Evolutionary conservation across 1,140 invertebrate genomes (phyloP), one percentile per base, ranked within the genome.

Genomic region (Cylas formicarius): DNA sequence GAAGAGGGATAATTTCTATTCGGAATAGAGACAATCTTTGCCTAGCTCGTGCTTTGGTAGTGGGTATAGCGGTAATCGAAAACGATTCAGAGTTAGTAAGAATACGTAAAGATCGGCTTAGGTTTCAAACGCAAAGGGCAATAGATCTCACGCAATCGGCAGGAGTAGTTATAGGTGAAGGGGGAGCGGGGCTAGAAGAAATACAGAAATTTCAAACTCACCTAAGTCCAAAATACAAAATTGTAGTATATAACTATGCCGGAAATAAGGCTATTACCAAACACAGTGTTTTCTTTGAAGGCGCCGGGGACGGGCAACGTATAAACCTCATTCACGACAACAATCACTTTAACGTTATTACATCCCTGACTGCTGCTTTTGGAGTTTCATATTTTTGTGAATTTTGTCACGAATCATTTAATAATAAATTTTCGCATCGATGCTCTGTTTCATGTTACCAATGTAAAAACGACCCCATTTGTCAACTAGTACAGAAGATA

Each of bases 11-110:
- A n/a, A 11, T 48, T 16, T 4, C 7, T n/a, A 29, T 48, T n/a
- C 23, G 29, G 7, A 48, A 42, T 36, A 42, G 22, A 10, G 45
- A 43, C 18, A 27, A 48, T 28, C 6, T 48, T 19, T 48, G 45
- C 21, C 23, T 48, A 27, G 14, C 39, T 24, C 6, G 29, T 14
- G 45, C 45, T 13, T n/a, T 48, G 11, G 45, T 34, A n/a, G 39
- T 35, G 6, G 45, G 23, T 8, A 41, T 21, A 34, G 29, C 18
- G 21, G 4, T 14, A 6, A 34, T 39, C n/a, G 9, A 35, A 14
- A 11, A 14, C 34, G 23, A 42, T 19, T 26, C 34, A 18, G 32
- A 35, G n/a, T 16, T 6, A 11, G 28, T 26, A 23, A 32, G 20
- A 33, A 16, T 6, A 31, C 17, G 17, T 6, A 31, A 31, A 31